Percentiles rank a stretch among this genome's conserved stretches.
Evolutionary conservation across 2,888 invertebrate species (phyloP).

Genomic region (Aphidoletes aphidimyza): DNA sequence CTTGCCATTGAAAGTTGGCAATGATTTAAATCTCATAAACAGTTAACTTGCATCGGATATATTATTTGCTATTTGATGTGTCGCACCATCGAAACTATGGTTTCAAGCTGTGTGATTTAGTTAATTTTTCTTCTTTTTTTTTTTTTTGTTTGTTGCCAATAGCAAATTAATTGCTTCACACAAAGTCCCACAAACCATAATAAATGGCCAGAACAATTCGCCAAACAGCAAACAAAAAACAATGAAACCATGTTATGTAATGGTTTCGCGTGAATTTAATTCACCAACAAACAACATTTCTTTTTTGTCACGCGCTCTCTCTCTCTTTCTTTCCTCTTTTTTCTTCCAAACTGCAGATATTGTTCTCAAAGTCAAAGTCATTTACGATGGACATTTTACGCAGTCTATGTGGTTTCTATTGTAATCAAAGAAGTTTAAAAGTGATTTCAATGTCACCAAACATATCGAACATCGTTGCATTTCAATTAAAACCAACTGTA

Average conservation of each 20-base stretch:
- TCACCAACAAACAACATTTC: background rate
- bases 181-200: background rate
- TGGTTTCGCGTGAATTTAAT: constrained; percentile 24
- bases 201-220: background rate
- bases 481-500: background rate
- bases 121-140: background rate
- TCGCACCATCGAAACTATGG: no score
- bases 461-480: background rate
- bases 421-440: background rate
- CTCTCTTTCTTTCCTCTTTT: background rate
- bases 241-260: background rate
- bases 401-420: background rate
- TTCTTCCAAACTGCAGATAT: background rate
- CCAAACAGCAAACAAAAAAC: background rate
- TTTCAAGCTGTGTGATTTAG: background rate
- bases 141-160: background rate
- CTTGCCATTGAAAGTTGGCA: background rate
- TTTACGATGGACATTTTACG: background rate
- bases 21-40: background rate
- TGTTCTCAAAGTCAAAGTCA: constrained; percentile 16
- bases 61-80: background rate
- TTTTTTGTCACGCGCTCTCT: no score
- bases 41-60: background rate
- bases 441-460: constrained; percentile 25
- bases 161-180: constrained; percentile 2